Evolutionary conservation across 2,113 vertebrate species (phyloP), one percentile per base, ranked within the genome.

Genomic region (Seriola rivoliana): DNA sequence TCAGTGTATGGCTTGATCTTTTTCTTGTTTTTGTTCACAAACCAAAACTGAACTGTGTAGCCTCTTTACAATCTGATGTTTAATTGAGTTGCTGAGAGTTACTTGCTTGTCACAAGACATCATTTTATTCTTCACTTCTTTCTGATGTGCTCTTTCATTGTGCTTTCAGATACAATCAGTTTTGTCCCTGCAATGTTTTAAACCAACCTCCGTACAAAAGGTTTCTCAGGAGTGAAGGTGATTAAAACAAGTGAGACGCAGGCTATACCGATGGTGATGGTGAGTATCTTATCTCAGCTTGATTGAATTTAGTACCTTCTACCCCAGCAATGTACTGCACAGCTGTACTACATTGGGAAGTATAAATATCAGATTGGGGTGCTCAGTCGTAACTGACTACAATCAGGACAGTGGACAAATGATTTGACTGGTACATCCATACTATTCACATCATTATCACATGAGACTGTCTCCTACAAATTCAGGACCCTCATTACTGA

Each of bases 361-460:
- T 8, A 48, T 32, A 29, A 48, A 48, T 46, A 40, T 48, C 42
- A 48, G 13, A 46, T 29, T 48, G n/a, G 14, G 23, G 10, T 48
- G 8, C 29, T 29, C 10, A 59, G 46, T 71, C 32, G 19, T n/a
- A 62, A 38, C 23, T 34, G 0, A 32, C 54, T 2, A 36, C 38
- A 14, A 32, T 62, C 38, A 67, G 23, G 48, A 21, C 7, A n/a
- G 42, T 32, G 5, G 65, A 44, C 10, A 65, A 32, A 5, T 55
- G n/a, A 50, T 74, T 34, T 36, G 46, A 80, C n/a, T 29, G 8
- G 17, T 16, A 73, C 38, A 71, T 62, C 60, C n/a, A 19, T 21
- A 34, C 1, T 1, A 62, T n/a, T 4, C 6, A 29, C 46, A 55
- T 66, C n/a, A n/a, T 76, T 62, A 64, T 84, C 67, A 65, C 42